Percentiles rank a stretch among this genome's conserved stretches.
Evolutionary conservation across 2,797 vertebrate species (phyloP).

Genomic region (Neostethus bicornis): DNA sequence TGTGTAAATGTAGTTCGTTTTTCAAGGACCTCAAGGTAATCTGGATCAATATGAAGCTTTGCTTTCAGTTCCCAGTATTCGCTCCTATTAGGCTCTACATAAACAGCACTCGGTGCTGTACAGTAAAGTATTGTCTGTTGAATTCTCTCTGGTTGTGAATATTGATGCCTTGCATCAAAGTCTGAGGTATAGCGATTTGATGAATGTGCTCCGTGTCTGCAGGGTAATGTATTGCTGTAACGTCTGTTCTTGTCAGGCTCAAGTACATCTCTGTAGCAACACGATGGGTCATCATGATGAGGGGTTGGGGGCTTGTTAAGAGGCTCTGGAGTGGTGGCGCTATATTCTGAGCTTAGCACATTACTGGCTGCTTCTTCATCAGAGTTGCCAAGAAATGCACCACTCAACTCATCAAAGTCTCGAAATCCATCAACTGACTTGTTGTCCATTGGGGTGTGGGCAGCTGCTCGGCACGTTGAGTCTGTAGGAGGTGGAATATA

Average conservation of each 20-base stretch:
- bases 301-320: slow-evolving; percentile 86
- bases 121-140: slow-evolving; percentile 93
- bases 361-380: slow-evolving; percentile 86
- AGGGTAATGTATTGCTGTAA: slow-evolving; percentile 86
- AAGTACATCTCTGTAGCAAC: slow-evolving; percentile 89
- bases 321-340: slow-evolving; percentile 89
- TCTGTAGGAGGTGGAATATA: slow-evolving; percentile 91
- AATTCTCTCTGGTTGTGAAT: slow-evolving; percentile 88
- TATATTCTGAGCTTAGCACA: slow-evolving; percentile 87
- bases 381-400: slow-evolving; percentile 82
- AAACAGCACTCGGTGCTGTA: slow-evolving; percentile 89
- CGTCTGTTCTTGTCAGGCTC: slow-evolving; percentile 87
- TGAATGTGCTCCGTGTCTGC: slow-evolving; percentile 85
- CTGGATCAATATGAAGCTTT: slow-evolving; percentile 96
- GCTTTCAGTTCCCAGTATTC: slow-evolving; percentile 98
- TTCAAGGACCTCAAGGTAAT: slow-evolving; percentile 99
- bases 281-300: slow-evolving; percentile 86
- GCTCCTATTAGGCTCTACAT: slow-evolving; percentile 94
- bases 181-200: slow-evolving; percentile 88
- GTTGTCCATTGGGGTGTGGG: slow-evolving; percentile 84
- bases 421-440: slow-evolving; percentile 88
- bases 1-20: slow-evolving; percentile 98
- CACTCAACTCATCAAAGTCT: slow-evolving; percentile 92
- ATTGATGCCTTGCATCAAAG: slow-evolving; percentile 89
- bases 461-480: slow-evolving; percentile 84